These are phyloP conservation scores for Tragelaphus scriptus DNA, from an alignment of 2,113 vertebrate genomes.

Conservation along the genomic window DNA sequence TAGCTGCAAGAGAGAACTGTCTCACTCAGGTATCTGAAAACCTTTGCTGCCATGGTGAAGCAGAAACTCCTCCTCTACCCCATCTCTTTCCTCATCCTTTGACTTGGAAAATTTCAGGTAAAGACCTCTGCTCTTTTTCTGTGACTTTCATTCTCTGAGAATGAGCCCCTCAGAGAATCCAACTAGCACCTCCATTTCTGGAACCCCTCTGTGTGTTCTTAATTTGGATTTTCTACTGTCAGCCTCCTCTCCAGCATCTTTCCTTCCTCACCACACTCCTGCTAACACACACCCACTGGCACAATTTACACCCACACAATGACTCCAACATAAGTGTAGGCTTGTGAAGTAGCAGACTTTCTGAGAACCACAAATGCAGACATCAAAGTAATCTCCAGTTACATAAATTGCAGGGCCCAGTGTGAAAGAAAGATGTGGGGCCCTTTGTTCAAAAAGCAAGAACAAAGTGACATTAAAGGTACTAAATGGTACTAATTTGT, in stretches of 20 bases:
- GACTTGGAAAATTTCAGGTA: constrained; percentile 24
- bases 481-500: background rate
- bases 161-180: constrained; percentile 1
- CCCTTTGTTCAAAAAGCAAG: constrained; percentile 12
- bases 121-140: background rate
- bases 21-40: background rate
- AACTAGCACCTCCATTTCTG: constrained; percentile 39
- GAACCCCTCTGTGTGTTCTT: constrained; percentile 51
- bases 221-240: constrained; percentile 72
- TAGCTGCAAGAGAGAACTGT: background rate
- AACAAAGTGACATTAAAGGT: background rate
- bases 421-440: constrained; percentile 7
- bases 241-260: constrained; percentile 72
- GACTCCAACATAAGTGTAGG: constrained; percentile 80
- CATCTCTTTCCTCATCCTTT: background rate
- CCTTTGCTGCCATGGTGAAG: constrained; percentile 29
- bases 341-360: constrained; percentile 78
- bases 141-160: background rate
- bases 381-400: constrained; percentile 75
- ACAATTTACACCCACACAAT: constrained; percentile 78
- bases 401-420: constrained; percentile 9
- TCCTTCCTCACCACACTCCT: constrained; percentile 38
- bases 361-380: constrained; percentile 78
- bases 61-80: background rate
- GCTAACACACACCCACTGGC: constrained; percentile 45